Evolutionary conservation across 1,140 invertebrate species (phyloP), one percentile per base, ranked within the genome.

Genomic region (Tribolium madens): DNA sequence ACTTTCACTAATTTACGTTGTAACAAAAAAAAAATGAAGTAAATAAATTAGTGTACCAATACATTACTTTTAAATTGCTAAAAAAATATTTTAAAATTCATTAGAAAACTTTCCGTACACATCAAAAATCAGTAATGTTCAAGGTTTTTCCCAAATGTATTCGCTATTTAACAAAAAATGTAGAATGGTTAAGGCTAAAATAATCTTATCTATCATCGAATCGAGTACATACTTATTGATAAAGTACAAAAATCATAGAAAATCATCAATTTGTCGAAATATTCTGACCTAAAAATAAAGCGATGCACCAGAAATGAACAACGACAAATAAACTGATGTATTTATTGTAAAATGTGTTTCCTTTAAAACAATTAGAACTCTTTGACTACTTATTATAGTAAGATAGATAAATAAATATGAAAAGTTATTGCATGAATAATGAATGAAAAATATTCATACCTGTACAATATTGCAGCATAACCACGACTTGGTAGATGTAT

Each of bases 391-490:
- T 4, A 26, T 3, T 26, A 26, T 26, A n/a, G n/a, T n/a, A n/a
- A n/a, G n/a, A n/a, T n/a, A n/a, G n/a, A n/a, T n/a, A n/a, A n/a
- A n/a, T n/a, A n/a, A n/a, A n/a, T n/a, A n/a, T n/a, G n/a, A n/a
- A n/a, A n/a, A n/a, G n/a, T n/a, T n/a, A n/a, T n/a, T n/a, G n/a
- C n/a, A n/a, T n/a, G n/a, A n/a, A n/a, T n/a, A 31, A 64, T 33
- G 10, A 64, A 4, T 18, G 36, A 64, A 33, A 64, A 64, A 33
- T 33, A 9, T 33, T 33, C 57, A 64, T 64, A 64, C 57, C 57
- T 64, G 57, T 14, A 9, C n/a, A 33, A 64, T 12, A 64, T 12
- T 64, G 21, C 57, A 64, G 57, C 57, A 64, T 64, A 64, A 64
- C 57, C 57, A 64, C 57, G 26, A 64, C 21, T 33, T 64, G 57